Evolutionary conservation across 2,797 vertebrate species (phyloP), one percentile per base, ranked within the genome.

Genomic region (Tolypeutes matacus): DNA sequence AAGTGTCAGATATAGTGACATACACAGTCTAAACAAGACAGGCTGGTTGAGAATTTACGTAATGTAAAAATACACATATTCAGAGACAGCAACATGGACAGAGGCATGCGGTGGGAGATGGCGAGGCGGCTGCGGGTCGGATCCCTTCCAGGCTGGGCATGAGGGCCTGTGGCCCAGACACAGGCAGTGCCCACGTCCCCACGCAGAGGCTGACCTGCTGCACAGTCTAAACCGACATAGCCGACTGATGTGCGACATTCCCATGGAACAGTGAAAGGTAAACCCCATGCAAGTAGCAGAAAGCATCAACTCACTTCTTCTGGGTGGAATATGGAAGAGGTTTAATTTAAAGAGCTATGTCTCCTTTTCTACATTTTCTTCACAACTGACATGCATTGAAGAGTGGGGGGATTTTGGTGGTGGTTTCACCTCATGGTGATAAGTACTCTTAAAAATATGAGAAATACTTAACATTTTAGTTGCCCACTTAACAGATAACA

Each of bases 41-140:
- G n/a, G n/a, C n/a, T n/a, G n/a, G n/a, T n/a, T n/a, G n/a, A n/a
- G n/a, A n/a, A n/a, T n/a, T n/a, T n/a, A n/a, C n/a, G 93, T 21
- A 10, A 65, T 31, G 96, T 97, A 97, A 97, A 98, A 98, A 81
- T 51, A 97, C 86, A 97, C 93, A 96, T 56, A 58, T 91, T 70
- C 81, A 95, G 95, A 92, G 25, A 53, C 12, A 13, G 89, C 84
- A 85, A 42, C 5, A 93, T 96, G 95, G 95, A 91, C 77, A n/a
- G 93, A 93, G 76, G 96, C 98, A 97, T 98, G 98, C 98, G 94
- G 56, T 95, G 94, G 93, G 42, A 34, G 94, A n/a, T n/a, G n/a
- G n/a, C n/a, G n/a, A n/a, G n/a, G 13, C 62, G 95, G 31, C 2
- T 5, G 97, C 60, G 42, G 89, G 18, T 14, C 14, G 49, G 51